Evolutionary conservation across 1,140 invertebrate species (phyloP), one percentile per base, ranked within the genome.

Genomic region (Aphelinus certus): DNA sequence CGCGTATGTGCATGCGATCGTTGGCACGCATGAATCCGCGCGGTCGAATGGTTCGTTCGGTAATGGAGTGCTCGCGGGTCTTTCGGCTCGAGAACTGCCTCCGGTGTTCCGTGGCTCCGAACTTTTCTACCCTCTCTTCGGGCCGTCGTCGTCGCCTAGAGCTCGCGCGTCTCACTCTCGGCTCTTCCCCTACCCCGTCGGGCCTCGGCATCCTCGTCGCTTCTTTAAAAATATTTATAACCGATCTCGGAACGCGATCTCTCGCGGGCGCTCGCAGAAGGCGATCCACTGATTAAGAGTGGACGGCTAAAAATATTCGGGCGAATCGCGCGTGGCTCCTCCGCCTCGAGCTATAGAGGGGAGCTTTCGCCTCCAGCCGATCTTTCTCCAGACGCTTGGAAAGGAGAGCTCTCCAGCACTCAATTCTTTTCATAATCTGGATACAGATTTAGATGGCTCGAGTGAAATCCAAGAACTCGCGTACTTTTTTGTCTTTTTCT

Each of bases 141-240:
- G 43, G 42, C 73, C 67, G 48, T 72, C 73, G 73, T 26, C 26
- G 26, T 26, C 26, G 26, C 26, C 26, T 26, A 26, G 26, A 26
- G 26, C 26, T 26, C 26, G 26, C 26, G 26, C 26, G 26, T 26
- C 26, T 26, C 26, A 26, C 26, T 26, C 26, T 26, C 26, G 26
- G 26, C 26, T 26, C 26, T 26, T 26, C 26, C 26, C 26, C 26
- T 26, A 26, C 26, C 26, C 26, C 26, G 26, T 26, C 26, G 26
- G 26, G 26, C 26, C 26, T 26, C 63, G 47, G 46, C 64, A 68
- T 62, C 68, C 74, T 76, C 76, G 77, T 75, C 71, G 66, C 55
- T 68, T 82, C 78, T 78, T 83, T 81, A 85, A 83, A 86, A 87
- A 87, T 87, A 87, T 87, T 88, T 87, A 86, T 86, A 87, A 86